Percentiles rank a stretch among this genome's conserved stretches.
Evolutionary conservation across 1,140 invertebrate genomes (phyloP).

Genomic region (Coenobita brevimanus): DNA sequence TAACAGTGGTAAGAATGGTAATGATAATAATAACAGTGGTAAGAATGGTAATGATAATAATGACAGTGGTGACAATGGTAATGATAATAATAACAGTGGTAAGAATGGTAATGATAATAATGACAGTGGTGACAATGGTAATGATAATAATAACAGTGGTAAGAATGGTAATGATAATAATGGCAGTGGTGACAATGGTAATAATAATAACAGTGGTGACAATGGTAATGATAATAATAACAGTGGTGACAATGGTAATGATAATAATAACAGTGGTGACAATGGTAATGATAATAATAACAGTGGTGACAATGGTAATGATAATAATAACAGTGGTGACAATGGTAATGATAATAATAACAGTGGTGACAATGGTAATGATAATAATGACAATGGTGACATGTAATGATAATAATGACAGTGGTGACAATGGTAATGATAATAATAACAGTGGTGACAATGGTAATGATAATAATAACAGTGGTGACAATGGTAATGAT

Average conservation of each 20-base stretch:
- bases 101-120: slow-evolving; percentile 16
- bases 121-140: background rate
- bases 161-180: slow-evolving; percentile 32
- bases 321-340: slow-evolving; percentile 33
- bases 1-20: background rate
- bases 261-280: slow-evolving; percentile 11
- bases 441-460: slow-evolving; percentile 2
- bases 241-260: slow-evolving; percentile 27
- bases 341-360: slow-evolving; percentile 39
- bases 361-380: background rate
- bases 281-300: slow-evolving; percentile 29
- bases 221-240: slow-evolving; percentile 33
- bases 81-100: slow-evolving; percentile 23
- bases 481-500: slow-evolving; percentile 9
- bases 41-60: background rate
- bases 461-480: slow-evolving; percentile 18
- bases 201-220: slow-evolving; percentile 34
- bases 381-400: slow-evolving; percentile 21
- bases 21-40: slow-evolving; percentile 1
- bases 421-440: slow-evolving; percentile 16
- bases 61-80: background rate
- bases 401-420: slow-evolving; percentile 23
- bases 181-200: slow-evolving; percentile 17
- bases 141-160: background rate
- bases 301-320: slow-evolving; percentile 8